These are phyloP conservation scores for Gasterosteus aculeatus DNA, from an alignment of 2,113 vertebrate genomes.

Conservation along the genomic window DNA sequence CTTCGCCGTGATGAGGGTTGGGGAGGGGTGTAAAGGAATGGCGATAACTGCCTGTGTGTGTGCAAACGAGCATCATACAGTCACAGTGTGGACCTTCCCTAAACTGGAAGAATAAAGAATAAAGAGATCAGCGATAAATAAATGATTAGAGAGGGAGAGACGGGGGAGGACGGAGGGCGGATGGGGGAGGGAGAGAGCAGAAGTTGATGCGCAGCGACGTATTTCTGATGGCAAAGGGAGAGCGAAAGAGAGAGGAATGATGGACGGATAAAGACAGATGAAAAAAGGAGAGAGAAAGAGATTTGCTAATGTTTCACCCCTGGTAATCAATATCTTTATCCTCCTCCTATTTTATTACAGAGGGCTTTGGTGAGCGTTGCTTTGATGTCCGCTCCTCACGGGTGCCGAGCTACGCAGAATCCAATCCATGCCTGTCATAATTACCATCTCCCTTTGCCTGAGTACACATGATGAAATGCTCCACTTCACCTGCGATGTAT, in stretches of 20 bases:
- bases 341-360: conserved; percentile 74
- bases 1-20: conserved; percentile 57
- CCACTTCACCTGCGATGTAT: conserved; percentile 39
- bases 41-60: conserved; percentile 48
- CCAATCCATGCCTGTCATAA: conserved; percentile 68
- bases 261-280: conserved; percentile 59
- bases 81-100: conserved; percentile 48
- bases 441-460: conserved; percentile 54
- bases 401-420: conserved; percentile 53
- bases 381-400: conserved; percentile 74
- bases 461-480: conserved; percentile 44
- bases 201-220: conserved; percentile 48
- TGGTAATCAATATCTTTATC: conserved; percentile 74
- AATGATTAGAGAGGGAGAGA: conserved; percentile 65
- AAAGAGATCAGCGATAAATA: conserved; percentile 77
- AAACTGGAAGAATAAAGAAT: conserved; percentile 66
- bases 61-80: conserved; percentile 12
- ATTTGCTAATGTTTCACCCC: conserved; percentile 76
- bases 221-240: conserved; percentile 46
- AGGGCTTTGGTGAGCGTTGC: conserved; percentile 59
- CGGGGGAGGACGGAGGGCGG: conserved; percentile 31
- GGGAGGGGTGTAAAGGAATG: conserved; percentile 58
- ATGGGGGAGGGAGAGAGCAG: conserved; percentile 52
- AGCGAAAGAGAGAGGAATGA: conserved; percentile 52
- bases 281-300: conserved; percentile 64